Base-by-base conservation (phyloP, 2,888 invertebrate genomes). In the Plemyria rubiginata region DNA sequence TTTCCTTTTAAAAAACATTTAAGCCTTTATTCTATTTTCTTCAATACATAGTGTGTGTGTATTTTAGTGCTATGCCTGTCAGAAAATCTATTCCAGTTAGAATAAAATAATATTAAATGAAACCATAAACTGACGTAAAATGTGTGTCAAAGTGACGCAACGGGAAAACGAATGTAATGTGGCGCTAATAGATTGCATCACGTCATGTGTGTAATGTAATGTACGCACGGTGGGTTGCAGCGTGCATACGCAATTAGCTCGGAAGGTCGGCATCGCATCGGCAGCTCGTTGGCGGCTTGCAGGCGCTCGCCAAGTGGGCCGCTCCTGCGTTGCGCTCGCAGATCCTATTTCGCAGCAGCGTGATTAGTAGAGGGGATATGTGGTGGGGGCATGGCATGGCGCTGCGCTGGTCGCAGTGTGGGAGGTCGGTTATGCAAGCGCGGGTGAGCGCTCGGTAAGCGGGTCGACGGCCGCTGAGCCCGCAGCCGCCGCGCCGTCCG, bases 381-480 rank as follows among this genome's bases (percentile, higher is more conserved):
- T 66, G 71, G 64, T 62, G 67, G 61, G 68, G 50, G 71, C 60
- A 52, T 70, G 68, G 36, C 36, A 32, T 32, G 11, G 11, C 66
- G 65, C 62, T 65, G 11, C 66, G 65, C 62, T 65, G 73, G 72
- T 64, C 59, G 65, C 64, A 57, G 67, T 65, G 70, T 65, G 67
- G 68, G 69, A 69, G 71, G 87, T 87, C 85, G 88, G 87, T 90
- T 90, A 91, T 90, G 91, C 91, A 92, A 91, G 88, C 87, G 85
- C 86, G 87, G 92, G 94, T 94, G 94, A 94, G 93, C 94, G 95
- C 94, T 92, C 94, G 92, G 88, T 93, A 94, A 94, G 93, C 94
- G 88, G 94, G 94, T 94, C 94, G 94, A 89, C 94, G 94, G 90
- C 94, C 94, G 94, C 91, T 79, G 77, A 74, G 78, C 72, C 76